Evolutionary conservation across 1,140 invertebrate genomes (phyloP).

Genomic region (Drosophila pectinifera): DNA sequence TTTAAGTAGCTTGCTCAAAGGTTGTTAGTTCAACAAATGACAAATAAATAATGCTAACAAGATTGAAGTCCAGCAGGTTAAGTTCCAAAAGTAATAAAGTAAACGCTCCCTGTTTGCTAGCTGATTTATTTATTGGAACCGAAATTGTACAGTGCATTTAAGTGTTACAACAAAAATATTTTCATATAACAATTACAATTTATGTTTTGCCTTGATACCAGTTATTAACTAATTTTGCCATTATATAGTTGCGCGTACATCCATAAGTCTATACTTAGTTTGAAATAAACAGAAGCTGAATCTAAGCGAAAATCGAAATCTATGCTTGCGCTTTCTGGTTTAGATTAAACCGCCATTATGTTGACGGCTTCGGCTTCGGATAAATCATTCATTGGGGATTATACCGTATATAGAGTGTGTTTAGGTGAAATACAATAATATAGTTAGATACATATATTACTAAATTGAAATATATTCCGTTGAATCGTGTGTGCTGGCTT

Average conservation of each 20-base stretch:
- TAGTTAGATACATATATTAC: slow-evolving; percentile 54
- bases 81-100: not conserved
- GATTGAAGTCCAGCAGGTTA: not conserved
- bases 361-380: slow-evolving; percentile 19
- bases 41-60: too few species aligned
- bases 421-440: slow-evolving; percentile 32
- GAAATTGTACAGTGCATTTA: slow-evolving; percentile 67
- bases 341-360: slow-evolving; percentile 36
- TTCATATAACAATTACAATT: slow-evolving; percentile 52
- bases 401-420: slow-evolving; percentile 36
- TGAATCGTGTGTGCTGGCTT: slow-evolving; percentile 45
- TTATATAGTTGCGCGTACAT: slow-evolving; percentile 55
- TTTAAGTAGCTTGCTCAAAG: too few species aligned
- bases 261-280: slow-evolving; percentile 53
- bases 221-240: slow-evolving; percentile 64
- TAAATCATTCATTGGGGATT: slow-evolving; percentile 62
- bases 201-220: slow-evolving; percentile 48
- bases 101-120: slow-evolving; percentile 34
- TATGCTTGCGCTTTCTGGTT: slow-evolving; percentile 38
- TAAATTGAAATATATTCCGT: slow-evolving; percentile 65
- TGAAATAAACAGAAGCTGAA: slow-evolving; percentile 56
- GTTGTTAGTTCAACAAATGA: too few species aligned
- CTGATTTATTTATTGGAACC: slow-evolving; percentile 72
- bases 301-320: slow-evolving; percentile 57
- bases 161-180: slow-evolving; percentile 52